These are phyloP conservation scores for Peromyscus californicus DNA, from an alignment of 2,113 vertebrate species.

Conservation along the genomic window DNA sequence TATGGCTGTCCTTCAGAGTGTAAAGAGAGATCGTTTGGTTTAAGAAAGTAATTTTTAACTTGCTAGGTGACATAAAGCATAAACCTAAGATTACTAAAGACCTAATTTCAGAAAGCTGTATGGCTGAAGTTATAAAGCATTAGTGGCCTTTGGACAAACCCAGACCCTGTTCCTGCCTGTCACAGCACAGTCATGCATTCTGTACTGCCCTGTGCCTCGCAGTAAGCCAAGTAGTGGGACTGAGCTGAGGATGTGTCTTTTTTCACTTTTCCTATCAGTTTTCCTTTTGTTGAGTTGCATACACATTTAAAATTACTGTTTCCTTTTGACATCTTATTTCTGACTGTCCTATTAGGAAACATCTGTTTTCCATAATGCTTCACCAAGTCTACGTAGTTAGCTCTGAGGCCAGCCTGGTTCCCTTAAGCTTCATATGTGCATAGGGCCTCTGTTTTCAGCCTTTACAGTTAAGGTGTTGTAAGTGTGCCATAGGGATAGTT, in stretches of 20 bases:
- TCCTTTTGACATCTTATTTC: not conserved
- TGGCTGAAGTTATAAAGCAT: not conserved
- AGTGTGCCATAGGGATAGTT: not conserved
- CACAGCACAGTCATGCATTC: fast-evolving
- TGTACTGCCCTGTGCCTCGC: not conserved
- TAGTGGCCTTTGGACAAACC: too few species aligned
- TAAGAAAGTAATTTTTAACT: not conserved
- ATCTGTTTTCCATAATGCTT: not conserved
- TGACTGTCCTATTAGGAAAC: not conserved
- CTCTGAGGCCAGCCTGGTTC: not conserved
- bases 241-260: not conserved
- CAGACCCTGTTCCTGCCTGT: too few species aligned
- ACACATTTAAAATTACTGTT: not conserved
- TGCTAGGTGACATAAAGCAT: not conserved
- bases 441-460: not conserved
- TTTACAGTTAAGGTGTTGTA: not conserved
- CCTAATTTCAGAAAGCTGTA: not conserved
- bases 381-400: not conserved
- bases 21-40: not conserved
- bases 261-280: not conserved
- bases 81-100: not conserved
- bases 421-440: not conserved
- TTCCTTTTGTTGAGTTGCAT: not conserved
- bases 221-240: not conserved
- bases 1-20: not conserved